Evolutionary conservation across 2,113 vertebrate genomes (phyloP), one percentile per base, ranked within the genome.

Genomic region (Ophiodon elongatus): DNA sequence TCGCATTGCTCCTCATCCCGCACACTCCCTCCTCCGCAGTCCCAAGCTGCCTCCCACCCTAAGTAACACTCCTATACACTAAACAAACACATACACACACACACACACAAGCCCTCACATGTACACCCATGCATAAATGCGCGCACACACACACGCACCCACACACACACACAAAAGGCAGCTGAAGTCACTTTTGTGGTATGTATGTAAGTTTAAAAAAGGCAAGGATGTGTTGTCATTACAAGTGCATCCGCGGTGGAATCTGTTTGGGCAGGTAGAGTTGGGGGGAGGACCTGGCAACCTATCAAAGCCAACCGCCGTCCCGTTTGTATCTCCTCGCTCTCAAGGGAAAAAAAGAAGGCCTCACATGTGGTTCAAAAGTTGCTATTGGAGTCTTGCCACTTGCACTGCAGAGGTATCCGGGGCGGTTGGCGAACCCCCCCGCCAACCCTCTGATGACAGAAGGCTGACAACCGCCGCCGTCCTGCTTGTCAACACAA

Each of bases 241-340:
- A 87, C 76, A 86, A 82, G 84, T 72, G 74, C 76, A 73, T 91
- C 81, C 2, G n/a, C 60, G 41, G 68, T 27, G 64, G 91, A 89
- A 93, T 93, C 74, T 92, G 93, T 94, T 19, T 31, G 88, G 91
- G 69, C 92, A 93, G 83, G 93, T 91, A 85, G 78, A 57, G 78
- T 67, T 39, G 15, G 69, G 39, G 39, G 64, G 82, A 73, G 57
- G 70, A 73, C 33, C 76, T 91, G 84, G 85, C 84, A 88, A 69
- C 73, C 52, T 37, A 91, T 89, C 84, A 91, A 88, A 89, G 82
- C 45, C 64, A 73, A 73, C 62, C 71, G 60, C 69, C 57, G 39
- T 39, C 60, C 15, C 64, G 73, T 70, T 70, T 89, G 73, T 82
- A 41, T 80, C 65, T 71, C 70, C 87, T 83, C 43, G 81, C 39